Evolutionary conservation across 2,888 invertebrate genomes (phyloP).

Genomic region (Parelbella ahira): DNA sequence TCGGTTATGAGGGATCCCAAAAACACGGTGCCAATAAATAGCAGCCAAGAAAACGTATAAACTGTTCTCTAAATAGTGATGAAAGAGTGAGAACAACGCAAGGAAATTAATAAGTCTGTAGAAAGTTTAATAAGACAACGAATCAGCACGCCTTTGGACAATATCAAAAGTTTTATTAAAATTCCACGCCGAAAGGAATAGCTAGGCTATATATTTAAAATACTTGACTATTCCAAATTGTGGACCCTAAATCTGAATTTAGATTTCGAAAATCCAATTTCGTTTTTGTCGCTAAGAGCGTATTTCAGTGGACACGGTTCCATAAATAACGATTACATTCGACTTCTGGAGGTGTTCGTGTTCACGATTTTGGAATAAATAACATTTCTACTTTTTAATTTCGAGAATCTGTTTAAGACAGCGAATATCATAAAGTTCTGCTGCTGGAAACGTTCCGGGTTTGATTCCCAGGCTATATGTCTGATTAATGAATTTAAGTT

Average conservation of each 20-base stretch:
- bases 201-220: conserved; percentile 12
- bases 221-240: conserved; percentile 1
- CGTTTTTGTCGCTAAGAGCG: background rate
- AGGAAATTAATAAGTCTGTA: conserved; percentile 13
- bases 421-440: too few relatives aligned
- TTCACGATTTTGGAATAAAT: conserved; percentile 7
- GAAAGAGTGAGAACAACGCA: conserved; percentile 3
- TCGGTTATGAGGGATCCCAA: too few relatives aligned
- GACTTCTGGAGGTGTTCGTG: conserved; percentile 5
- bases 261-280: conserved; percentile 8
- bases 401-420: too few relatives aligned
- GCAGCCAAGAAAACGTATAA: too few relatives aligned
- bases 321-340: conserved; percentile 8
- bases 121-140: conserved; percentile 17
- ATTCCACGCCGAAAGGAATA: conserved; percentile 9
- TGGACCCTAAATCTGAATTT: conserved; percentile 7
- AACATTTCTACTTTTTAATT: too few relatives aligned
- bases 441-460: too few relatives aligned
- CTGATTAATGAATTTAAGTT: too few relatives aligned
- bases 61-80: too few relatives aligned
- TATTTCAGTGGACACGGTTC: background rate
- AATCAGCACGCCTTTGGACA: conserved; percentile 17
- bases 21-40: too few relatives aligned
- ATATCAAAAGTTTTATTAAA: conserved; percentile 23
- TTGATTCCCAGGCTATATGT: too few relatives aligned